These are phyloP conservation scores for Ectobius pallidus DNA, from an alignment of 2,888 invertebrate species.

Conservation along the genomic window DNA sequence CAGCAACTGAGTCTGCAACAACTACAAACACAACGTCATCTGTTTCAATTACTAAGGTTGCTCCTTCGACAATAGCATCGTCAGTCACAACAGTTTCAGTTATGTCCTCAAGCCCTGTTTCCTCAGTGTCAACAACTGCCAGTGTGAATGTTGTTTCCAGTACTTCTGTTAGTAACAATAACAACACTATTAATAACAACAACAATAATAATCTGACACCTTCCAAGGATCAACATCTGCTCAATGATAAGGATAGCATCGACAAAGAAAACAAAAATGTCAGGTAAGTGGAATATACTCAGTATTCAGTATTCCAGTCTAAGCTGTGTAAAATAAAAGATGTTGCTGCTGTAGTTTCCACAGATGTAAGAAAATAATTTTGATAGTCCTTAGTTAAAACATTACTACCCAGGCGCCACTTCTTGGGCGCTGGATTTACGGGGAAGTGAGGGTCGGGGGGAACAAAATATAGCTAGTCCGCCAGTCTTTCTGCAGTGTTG, in stretches of 20 bases:
- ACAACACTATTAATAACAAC: slow-evolving; percentile 35
- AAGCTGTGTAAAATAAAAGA: too few relatives aligned
- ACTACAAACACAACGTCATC: slow-evolving; percentile 47
- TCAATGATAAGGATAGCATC: slow-evolving; percentile 30
- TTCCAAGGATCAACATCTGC: slow-evolving; percentile 24
- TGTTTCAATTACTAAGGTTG: slow-evolving; percentile 41
- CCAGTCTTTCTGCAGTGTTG: too few relatives aligned
- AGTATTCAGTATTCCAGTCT: too few relatives aligned
- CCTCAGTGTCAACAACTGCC: slow-evolving; percentile 26
- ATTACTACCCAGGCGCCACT: too few relatives aligned
- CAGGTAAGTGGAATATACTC: too few relatives aligned
- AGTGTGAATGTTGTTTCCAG: slow-evolving; percentile 24
- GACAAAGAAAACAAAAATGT: slow-evolving; percentile 30
- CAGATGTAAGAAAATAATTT: too few relatives aligned
- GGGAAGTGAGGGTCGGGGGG: too few relatives aligned
- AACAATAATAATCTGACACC: slow-evolving; percentile 25
- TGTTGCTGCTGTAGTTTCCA: too few relatives aligned
- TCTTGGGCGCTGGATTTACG: too few relatives aligned
- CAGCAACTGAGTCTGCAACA: slow-evolving; percentile 48
- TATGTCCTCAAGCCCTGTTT: slow-evolving; percentile 16
- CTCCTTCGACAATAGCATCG: slow-evolving; percentile 39
- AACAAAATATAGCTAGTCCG: too few relatives aligned
- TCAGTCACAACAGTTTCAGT: slow-evolving; percentile 21
- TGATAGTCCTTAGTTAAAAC: too few relatives aligned
- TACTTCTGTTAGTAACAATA: slow-evolving; percentile 31